Evolutionary conservation across 2,797 vertebrate species (phyloP).

Genomic region (Enteromius radiatus): DNA sequence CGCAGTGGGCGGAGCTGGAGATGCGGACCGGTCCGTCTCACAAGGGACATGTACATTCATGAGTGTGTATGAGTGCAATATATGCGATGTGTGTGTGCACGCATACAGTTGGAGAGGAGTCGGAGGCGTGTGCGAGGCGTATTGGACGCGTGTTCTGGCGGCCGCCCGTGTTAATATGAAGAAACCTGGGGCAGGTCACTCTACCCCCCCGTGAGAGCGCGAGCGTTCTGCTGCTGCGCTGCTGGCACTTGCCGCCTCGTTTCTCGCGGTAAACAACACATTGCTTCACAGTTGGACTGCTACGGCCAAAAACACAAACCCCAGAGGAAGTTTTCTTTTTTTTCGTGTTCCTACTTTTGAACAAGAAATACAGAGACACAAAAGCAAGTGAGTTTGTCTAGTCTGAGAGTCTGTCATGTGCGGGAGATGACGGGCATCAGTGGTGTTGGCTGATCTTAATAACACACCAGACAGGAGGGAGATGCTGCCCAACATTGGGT

Average conservation of each 20-base stretch:
- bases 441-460: constrained; percentile 57
- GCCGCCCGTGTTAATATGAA: constrained; percentile 78
- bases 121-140: constrained; percentile 66
- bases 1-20: constrained; percentile 69
- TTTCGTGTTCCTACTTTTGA: constrained; percentile 70
- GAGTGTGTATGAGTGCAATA: constrained; percentile 18
- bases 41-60: constrained; percentile 57
- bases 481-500: constrained; percentile 54
- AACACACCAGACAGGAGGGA: constrained; percentile 56
- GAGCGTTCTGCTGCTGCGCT: constrained; percentile 76
- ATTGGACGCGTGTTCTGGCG: constrained; percentile 80
- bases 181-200: constrained; percentile 85
- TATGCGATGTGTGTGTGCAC: constrained; percentile 39
- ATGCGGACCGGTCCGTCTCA: constrained; percentile 56
- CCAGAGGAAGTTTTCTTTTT: constrained; percentile 74
- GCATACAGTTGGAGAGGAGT: constrained; percentile 52
- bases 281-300: constrained; percentile 84
- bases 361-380: constrained; percentile 54
- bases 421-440: constrained; percentile 52
- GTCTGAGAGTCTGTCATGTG: constrained; percentile 57
- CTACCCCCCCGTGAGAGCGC: constrained; percentile 67
- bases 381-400: constrained; percentile 53
- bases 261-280: constrained; percentile 84
- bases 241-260: constrained; percentile 72
- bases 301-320: constrained; percentile 73